These are phyloP conservation scores for Crypturellus tataupa DNA, from an alignment of 2,797 vertebrate species.

Conservation along the genomic window DNA sequence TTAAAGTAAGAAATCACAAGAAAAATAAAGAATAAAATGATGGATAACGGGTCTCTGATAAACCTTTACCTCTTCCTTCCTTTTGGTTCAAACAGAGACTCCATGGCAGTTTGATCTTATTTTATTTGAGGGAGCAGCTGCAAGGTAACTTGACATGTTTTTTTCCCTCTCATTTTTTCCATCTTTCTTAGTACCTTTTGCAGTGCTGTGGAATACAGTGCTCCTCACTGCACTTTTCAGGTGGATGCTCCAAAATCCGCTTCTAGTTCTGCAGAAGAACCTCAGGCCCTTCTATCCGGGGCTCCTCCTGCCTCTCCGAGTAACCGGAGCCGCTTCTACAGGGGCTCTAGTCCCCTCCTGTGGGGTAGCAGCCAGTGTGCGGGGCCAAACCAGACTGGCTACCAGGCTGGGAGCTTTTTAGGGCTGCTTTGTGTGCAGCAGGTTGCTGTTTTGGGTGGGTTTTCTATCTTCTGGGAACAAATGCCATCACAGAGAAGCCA, in stretches of 20 bases:
- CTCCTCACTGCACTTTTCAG: background rate
- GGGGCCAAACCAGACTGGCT: background rate
- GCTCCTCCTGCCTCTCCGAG: background rate
- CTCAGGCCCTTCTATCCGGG: background rate
- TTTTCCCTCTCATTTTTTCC: slow-evolving; percentile 5
- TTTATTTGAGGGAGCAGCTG: slow-evolving; percentile 18
- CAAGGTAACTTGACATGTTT: background rate
- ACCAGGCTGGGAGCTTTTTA: background rate
- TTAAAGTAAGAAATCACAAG: slow-evolving; percentile 27
- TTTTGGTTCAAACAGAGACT: background rate
- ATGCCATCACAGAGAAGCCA: background rate
- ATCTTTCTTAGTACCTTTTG: background rate
- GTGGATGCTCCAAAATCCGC: background rate
- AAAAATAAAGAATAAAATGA: slow-evolving; percentile 2
- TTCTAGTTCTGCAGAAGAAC: background rate
- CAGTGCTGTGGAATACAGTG: background rate
- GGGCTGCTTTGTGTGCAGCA: background rate
- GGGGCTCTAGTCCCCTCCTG: fast-evolving
- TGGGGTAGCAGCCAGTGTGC: background rate
- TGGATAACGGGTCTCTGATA: slow-evolving; percentile 9
- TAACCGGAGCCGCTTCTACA: background rate
- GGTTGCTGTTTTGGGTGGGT: background rate
- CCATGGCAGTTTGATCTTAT: background rate
- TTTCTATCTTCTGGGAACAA: background rate
- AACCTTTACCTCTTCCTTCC: background rate